A percentile compares a stretch with the other conserved stretches of the same genome.
Conservation (phyloP, 53 echinoderm and acorn worm species). For the Patiria pectinifera region DNA sequence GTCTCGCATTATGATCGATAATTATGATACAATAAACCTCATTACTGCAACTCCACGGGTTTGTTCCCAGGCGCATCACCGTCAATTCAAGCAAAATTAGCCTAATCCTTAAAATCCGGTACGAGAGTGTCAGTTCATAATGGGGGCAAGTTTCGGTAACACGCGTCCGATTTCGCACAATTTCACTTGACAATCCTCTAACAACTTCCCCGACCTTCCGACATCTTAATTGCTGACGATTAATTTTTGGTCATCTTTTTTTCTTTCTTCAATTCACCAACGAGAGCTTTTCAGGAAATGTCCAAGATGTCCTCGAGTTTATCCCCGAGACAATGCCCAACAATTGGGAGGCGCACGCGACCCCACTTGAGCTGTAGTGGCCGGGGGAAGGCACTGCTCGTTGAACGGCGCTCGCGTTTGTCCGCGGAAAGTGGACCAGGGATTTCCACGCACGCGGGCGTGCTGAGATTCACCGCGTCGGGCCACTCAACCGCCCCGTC, state of each 20-base stretch:
- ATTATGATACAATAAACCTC: background rate
- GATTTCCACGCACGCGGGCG: background rate
- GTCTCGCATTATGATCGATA: background rate
- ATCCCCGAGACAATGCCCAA: background rate
- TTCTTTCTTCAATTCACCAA: background rate
- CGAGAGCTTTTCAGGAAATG: too few relatives aligned
- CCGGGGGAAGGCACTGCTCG: background rate
- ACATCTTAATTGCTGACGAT: background rate
- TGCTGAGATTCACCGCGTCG: background rate
- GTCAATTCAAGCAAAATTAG: background rate
- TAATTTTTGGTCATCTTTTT: background rate
- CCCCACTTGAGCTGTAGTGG: background rate
- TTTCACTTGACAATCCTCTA: background rate
- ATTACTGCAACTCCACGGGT: background rate
- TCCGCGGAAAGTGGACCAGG: background rate
- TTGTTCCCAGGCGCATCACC: background rate
- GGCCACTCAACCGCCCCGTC: background rate
- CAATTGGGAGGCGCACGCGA: background rate
- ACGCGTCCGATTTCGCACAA: background rate
- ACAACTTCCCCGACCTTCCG: slow-evolving; percentile 7
- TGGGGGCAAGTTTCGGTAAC: background rate
- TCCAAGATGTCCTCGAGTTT: background rate
- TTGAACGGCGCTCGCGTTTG: background rate
- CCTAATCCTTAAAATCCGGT: slow-evolving; percentile 10
- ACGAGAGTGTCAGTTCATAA: background rate